Evolutionary conservation across 2,113 vertebrate genomes (phyloP).

Genomic region (Lonchura striata): DNA sequence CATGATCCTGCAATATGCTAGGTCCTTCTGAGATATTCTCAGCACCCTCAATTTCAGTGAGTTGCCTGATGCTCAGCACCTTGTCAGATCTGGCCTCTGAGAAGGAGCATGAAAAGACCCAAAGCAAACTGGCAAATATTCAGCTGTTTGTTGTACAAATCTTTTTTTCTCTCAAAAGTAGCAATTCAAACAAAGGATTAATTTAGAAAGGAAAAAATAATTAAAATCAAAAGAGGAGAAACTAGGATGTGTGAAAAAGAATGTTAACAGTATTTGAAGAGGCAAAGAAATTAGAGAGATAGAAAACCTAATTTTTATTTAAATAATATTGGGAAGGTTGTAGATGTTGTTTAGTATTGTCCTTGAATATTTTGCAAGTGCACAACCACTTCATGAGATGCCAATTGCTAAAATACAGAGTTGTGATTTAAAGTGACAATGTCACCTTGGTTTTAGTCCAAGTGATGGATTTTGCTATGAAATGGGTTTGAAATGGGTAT

Average conservation of each 20-base stretch:
- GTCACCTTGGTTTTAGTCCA: slow-evolving; percentile 35
- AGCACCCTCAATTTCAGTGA: background rate
- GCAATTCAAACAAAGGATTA: slow-evolving; percentile 60
- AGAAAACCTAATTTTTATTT: slow-evolving; percentile 16
- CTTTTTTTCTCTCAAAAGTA: slow-evolving; percentile 16
- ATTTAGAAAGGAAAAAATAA: slow-evolving; percentile 27
- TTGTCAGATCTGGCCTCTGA: slow-evolving; percentile 1
- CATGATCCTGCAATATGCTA: slow-evolving; percentile 58
- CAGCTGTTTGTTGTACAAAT: background rate
- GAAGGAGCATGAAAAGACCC: background rate
- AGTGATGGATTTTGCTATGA: slow-evolving; percentile 36
- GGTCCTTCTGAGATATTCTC: slow-evolving; percentile 1
- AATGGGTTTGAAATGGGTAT: background rate
- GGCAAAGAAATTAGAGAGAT: slow-evolving; percentile 1
- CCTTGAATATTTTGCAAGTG: slow-evolving; percentile 40
- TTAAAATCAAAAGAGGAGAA: slow-evolving; percentile 22
- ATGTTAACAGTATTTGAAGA: slow-evolving; percentile 40
- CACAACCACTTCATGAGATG: slow-evolving; percentile 12
- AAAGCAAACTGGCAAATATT: slow-evolving; percentile 28
- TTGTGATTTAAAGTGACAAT: slow-evolving; percentile 57
- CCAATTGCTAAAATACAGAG: slow-evolving; percentile 36
- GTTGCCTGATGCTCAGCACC: slow-evolving; percentile 34
- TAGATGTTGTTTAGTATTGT: slow-evolving; percentile 34
- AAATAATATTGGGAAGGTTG: background rate
- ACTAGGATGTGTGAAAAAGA: background rate